Base-by-base conservation (phyloP, 2,888 invertebrate genomes). In the Minunthozetes semirufus region DNA sequence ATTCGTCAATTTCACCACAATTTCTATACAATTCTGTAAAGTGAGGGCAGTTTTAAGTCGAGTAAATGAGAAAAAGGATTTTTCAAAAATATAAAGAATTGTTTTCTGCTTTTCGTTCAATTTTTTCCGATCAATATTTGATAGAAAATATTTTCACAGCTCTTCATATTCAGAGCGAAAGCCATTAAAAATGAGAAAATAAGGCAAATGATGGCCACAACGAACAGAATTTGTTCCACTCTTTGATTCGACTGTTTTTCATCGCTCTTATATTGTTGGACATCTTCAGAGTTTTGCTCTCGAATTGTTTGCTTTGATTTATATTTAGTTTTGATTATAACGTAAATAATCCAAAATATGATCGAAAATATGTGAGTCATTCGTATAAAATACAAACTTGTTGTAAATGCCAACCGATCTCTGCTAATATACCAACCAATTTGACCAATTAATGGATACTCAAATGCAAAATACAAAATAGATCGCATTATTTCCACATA, bases 301-400 rank as follows among this genome's bases (percentile, higher is more conserved):
- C 2, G 19, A 17, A 3, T 56, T 8, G 9, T 22, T 22, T 56
- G 19, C 22, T 56, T 56, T 6, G 17, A 56, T 33, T 33, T 48
- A 22, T 22, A 22, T 19, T 19, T 56, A 5, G 11, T 19, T 13
- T 56, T 22, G 19, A 13, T 27, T 5, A 59, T 59, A 8, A 25
- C 22, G 29, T 59, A 27, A 59, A 59, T 25, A 13, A 59, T 22
- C 59, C 59, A 59, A 59, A 59, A 59, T 59, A 59, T 59, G 19
- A 59, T 59, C 22, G 59, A 59, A 11, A 59, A 22, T 9, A 59
- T 27, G 17, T 59, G 59, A 15, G 27, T 27, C 4, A n/a, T 22
- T 2, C 59, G 59, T 2, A 59, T 27, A 15, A 22, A 8, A 27
- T 15, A 13, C 29, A 59, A 27, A 59, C 22, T 59, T 11, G n/a